Percentiles rank a stretch among this genome's conserved stretches.
Evolutionary conservation across 2,113 vertebrate species (phyloP).

Genomic region (Crocuta crocuta): DNA sequence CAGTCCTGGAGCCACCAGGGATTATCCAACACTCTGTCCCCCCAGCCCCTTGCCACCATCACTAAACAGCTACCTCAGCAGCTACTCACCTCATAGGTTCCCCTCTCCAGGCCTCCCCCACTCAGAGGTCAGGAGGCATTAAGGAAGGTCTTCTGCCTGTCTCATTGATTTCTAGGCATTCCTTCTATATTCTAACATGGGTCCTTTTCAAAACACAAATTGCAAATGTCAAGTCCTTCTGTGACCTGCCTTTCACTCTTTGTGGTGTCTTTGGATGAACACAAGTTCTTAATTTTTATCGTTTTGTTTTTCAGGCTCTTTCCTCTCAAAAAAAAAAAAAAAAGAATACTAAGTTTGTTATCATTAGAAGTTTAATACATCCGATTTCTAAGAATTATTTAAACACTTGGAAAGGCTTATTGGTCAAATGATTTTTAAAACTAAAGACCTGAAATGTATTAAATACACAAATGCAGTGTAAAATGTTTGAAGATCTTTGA

Average conservation of each 20-base stretch:
- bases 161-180: background rate
- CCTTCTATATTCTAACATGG: background rate
- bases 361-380: background rate
- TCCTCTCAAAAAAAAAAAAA: background rate
- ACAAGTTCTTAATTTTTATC: background rate
- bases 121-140: conserved; percentile 87
- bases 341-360: background rate
- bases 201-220: background rate
- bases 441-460: background rate
- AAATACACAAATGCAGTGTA: background rate
- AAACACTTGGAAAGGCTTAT: background rate
- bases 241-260: background rate
- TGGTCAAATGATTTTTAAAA: background rate
- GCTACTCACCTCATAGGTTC: conserved; percentile 87
- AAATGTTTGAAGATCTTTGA: background rate
- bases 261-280: background rate
- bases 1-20: conserved; percentile 78
- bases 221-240: background rate
- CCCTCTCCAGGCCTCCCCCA: conserved; percentile 80
- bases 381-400: background rate
- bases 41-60: conserved; percentile 90
- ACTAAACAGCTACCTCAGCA: conserved; percentile 92
- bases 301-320: background rate
- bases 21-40: conserved; percentile 90
- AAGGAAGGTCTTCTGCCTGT: conserved; percentile 89